Percentiles rank a stretch among this genome's conserved stretches.
Evolutionary conservation across 2,797 vertebrate species (phyloP).

Genomic region (Chiroxiphia lanceolata): DNA sequence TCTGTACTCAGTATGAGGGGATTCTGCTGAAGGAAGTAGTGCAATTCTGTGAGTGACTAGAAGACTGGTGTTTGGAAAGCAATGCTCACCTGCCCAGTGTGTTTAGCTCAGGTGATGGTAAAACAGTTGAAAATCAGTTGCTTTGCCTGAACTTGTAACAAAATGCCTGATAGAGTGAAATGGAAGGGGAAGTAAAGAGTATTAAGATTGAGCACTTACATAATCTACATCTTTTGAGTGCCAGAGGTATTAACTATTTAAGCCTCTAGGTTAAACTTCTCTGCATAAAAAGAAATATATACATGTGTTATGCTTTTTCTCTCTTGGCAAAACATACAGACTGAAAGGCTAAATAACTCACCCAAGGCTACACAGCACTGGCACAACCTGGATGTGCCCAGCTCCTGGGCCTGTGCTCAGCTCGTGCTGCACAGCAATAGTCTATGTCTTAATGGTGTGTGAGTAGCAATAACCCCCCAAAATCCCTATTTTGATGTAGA

Average conservation of each 20-base stretch:
- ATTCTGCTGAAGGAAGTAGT: neutral
- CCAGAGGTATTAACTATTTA: constrained; percentile 4
- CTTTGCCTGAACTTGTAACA: neutral
- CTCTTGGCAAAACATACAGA: neutral
- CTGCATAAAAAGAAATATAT: neutral
- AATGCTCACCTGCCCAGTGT: neutral
- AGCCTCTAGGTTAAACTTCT: neutral
- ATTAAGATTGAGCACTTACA: neutral
- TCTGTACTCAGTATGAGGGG: fast-evolving
- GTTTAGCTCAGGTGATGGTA: neutral
- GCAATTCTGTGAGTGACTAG: neutral
- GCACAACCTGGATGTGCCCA: neutral
- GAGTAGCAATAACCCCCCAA: neutral
- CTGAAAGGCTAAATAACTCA: neutral
- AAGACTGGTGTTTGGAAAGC: neutral
- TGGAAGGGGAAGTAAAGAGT: neutral
- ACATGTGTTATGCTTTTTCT: neutral
- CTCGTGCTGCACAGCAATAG: neutral
- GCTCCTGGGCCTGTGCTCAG: neutral
- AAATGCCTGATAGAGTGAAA: neutral
- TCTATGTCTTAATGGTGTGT: neutral
- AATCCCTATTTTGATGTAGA: neutral
- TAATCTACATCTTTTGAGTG: neutral
- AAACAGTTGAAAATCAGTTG: neutral
- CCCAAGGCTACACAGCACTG: neutral